Evolutionary conservation across 2,113 vertebrate species (phyloP), one percentile per base, ranked within the genome.

Genomic region (Sakesphorus luctuosus): DNA sequence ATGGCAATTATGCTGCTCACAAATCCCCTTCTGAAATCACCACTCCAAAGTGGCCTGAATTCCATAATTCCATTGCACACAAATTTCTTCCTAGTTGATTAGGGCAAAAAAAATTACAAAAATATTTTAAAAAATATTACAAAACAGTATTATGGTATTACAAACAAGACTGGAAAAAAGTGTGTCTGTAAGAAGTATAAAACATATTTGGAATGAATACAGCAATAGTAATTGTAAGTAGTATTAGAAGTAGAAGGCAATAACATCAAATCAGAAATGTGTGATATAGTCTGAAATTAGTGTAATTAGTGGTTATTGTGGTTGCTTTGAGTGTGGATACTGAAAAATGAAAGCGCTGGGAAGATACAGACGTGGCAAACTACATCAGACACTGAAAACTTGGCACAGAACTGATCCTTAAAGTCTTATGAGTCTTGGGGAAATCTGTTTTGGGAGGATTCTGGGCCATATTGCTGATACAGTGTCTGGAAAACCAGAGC

Each of bases 11-110:
- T 8, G 43, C 59, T 91, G 23, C 35, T 93, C 53, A 63, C 21
- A 71, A 86, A 93, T 46, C 79, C 74, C 63, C 47, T 56, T 36
- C 59, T 96, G 84, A 90, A 94, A 94, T 71, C 72, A 63, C 33
- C 24, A 16, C 47, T 77, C 68, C 71, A 58, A 66, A 92, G 49
- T 26, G 67, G 43, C 50, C 76, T 66, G 40, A n/a, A 66, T 82
- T 87, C 74, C 73, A 14, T 50, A 63, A 87, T 72, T 84, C 35
- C 11, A 4, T 23, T 74, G 58, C 38, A 63, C 50, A 89, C 26
- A 59, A 26, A 69, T 62, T 49, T 84, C 69, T 78, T 76, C 36
- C 15, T 65, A 46, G 66, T 40, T 79, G 49, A 72, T 78, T 71
- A 72, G 21, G 24, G 59, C 24, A 8, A 62, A 59, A 87, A 72